phyloP scores from a whole-genome alignment of 2,113 vertebrate genomes.

The Apteryx owenii region DNA sequence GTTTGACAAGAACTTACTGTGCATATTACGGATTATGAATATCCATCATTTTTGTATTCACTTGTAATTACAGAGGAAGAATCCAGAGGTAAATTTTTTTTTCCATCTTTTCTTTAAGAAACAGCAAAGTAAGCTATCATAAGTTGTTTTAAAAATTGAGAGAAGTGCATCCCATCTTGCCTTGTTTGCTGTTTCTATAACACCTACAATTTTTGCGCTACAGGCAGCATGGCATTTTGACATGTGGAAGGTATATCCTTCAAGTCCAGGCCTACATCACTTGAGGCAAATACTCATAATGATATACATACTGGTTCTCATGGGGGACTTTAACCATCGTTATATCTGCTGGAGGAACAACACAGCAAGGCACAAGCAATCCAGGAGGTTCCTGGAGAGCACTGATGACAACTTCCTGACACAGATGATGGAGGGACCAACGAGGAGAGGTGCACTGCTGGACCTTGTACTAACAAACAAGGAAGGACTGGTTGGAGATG shows the following conservation, averaged over 20 bases:
- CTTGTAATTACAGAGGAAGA: constrained; percentile 22
- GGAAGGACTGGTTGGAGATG: too few relatives aligned
- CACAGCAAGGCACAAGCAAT: too few relatives aligned
- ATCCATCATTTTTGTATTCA: constrained; percentile 32
- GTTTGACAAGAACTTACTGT: neutral
- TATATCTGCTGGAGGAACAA: too few relatives aligned
- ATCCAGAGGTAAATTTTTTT: neutral
- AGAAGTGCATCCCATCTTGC: neutral
- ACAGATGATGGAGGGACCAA: too few relatives aligned
- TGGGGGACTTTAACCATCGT: too few relatives aligned
- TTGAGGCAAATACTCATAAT: neutral
- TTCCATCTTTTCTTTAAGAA: neutral
- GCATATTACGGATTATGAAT: constrained; percentile 1
- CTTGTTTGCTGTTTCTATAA: neutral
- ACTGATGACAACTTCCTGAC: too few relatives aligned
- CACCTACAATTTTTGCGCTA: neutral
- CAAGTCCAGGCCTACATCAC: neutral
- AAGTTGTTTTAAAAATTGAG: neutral
- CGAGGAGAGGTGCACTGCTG: too few relatives aligned
- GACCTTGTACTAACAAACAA: too few relatives aligned
- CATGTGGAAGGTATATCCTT: neutral
- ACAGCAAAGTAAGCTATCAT: neutral
- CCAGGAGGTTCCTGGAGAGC: too few relatives aligned
- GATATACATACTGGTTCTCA: too few relatives aligned
- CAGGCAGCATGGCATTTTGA: neutral